These are phyloP conservation scores for Phalloptychus januarius DNA, from an alignment of 2,797 vertebrate genomes.

Conservation along the genomic window DNA sequence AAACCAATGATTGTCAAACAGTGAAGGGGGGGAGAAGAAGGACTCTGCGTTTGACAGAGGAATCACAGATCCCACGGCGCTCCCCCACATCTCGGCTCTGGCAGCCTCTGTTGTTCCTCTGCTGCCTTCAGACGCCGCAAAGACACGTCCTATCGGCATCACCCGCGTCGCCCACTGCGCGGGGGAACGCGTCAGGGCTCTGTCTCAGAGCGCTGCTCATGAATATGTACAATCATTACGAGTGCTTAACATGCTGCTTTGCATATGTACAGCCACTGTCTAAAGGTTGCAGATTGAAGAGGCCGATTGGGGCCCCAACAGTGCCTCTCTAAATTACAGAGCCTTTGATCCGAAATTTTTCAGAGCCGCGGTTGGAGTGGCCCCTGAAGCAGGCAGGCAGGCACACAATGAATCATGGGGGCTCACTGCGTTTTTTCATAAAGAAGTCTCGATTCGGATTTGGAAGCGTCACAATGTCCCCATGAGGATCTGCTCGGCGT, in stretches of 20 bases:
- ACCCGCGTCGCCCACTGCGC: conserved; percentile 59
- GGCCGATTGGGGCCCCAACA: conserved; percentile 66
- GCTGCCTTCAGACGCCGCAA: conserved; percentile 59
- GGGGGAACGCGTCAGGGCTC: conserved; percentile 58
- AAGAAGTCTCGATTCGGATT: conserved; percentile 39
- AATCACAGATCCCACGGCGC: conserved; percentile 60
- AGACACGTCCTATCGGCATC: conserved; percentile 58
- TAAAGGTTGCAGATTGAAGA: conserved; percentile 74
- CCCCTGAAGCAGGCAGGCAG: conserved; percentile 56
- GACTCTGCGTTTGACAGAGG: conserved; percentile 53
- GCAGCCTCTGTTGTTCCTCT: conserved; percentile 54
- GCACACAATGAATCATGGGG: conserved; percentile 74
- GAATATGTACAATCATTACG: conserved; percentile 82
- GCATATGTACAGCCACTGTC: conserved; percentile 73
- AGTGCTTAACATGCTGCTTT: conserved; percentile 82
- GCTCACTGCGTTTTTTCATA: conserved; percentile 64
- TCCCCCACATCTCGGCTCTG: conserved; percentile 51
- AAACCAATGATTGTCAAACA: conserved; percentile 47
- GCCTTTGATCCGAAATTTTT: conserved; percentile 80
- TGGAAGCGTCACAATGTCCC: conserved; percentile 20
- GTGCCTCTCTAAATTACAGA: conserved; percentile 75
- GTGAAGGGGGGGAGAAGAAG: conserved; percentile 32
- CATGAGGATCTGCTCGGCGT: conserved; percentile 28
- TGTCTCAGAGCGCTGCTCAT: conserved; percentile 69
- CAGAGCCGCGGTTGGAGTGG: conserved; percentile 59